Base-by-base conservation (phyloP, 2,797 vertebrate species). In the Tadarida brasiliensis region DNA sequence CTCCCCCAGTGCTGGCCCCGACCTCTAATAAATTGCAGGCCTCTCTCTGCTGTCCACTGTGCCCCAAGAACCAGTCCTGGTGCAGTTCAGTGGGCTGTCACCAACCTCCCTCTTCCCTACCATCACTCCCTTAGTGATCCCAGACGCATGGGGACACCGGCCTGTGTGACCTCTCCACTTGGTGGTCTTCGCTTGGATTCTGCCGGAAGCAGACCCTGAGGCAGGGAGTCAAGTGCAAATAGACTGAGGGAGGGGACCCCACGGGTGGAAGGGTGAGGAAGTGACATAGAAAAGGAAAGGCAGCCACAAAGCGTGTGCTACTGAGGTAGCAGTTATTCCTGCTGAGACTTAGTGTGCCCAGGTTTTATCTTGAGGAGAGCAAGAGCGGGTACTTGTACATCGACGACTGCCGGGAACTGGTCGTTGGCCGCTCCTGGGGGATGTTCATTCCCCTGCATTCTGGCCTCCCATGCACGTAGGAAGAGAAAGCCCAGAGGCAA, bases 231-330 rank as follows among this genome's bases (percentile, higher is more conserved):
- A 65, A 11, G 4, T n/a, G 30, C 24, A 59, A 74, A 51, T 3
- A 67, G 39, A 11, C 20, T 30, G 11, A 28, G 22, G 47, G 22
- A 65, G 65, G 30, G 71, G 22, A 77, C 57, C 33, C 22, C 63
- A 92, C 11, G 5, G 22, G 49, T 12, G 59, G 49, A 39, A 71
- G 90, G 83, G 49, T 15, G 33, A 92, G 44, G 33, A 95, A 76
- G 33, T 3, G 44, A 70, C 68, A 83, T 5, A 51, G 77, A 87
- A 59, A 7, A 87, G 59, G 59, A 51, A 84, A 85, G 28, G 14
- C 3, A 19, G 61, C 39, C 67, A 33, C 35, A 56, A 35, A 71
- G 11, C 1, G 7, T n/a, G 30, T 12, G 61, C 77, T 47, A 44
- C 33, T 59, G 44, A 14, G 77, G 77, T 54, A 11, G 11, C 49